Percentiles rank a stretch among this genome's conserved stretches.
phyloP scores from a whole-genome alignment of 2,888 invertebrate species.

The Euzophera pinguis region DNA sequence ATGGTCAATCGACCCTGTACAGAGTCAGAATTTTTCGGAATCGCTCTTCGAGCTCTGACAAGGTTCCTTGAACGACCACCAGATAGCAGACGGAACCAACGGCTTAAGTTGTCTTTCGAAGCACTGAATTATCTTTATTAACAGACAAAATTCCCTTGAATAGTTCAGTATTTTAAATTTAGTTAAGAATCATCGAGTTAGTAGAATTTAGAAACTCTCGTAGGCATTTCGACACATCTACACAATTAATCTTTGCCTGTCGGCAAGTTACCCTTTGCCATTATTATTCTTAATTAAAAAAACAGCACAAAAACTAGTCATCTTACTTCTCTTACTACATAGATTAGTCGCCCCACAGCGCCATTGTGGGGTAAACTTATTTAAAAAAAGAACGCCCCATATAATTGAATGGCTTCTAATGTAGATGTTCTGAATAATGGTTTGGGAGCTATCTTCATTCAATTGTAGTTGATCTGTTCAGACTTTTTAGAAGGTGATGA shows the following conservation, averaged over 20 bases:
- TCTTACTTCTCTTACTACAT: slow-evolving; percentile 53
- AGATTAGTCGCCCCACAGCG: slow-evolving; percentile 44
- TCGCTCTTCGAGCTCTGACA: too few species aligned
- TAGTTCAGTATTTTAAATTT: too few species aligned
- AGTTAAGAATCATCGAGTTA: slow-evolving; percentile 6
- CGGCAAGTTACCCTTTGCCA: slow-evolving; percentile 49
- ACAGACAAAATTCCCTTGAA: too few species aligned
- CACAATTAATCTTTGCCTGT: slow-evolving; percentile 34
- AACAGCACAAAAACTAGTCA: slow-evolving; percentile 44
- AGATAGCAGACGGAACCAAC: too few species aligned
- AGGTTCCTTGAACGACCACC: too few species aligned
- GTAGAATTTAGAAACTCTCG: neutral
- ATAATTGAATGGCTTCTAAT: slow-evolving; percentile 42
- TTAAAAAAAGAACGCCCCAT: slow-evolving; percentile 42
- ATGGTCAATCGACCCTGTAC: too few species aligned
- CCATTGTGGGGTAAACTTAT: slow-evolving; percentile 41
- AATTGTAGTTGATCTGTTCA: neutral
- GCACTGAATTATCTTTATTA: too few species aligned
- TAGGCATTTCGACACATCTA: slow-evolving; percentile 11
- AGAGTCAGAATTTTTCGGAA: too few species aligned
- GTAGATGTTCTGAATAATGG: slow-evolving; percentile 38
- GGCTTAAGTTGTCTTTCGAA: too few species aligned
- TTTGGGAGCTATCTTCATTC: neutral
- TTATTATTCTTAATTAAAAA: slow-evolving; percentile 63
- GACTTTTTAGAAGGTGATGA: too few species aligned